phyloP scores from a whole-genome alignment of 2,113 vertebrate genomes.

The Sebastes fasciatus region DNA sequence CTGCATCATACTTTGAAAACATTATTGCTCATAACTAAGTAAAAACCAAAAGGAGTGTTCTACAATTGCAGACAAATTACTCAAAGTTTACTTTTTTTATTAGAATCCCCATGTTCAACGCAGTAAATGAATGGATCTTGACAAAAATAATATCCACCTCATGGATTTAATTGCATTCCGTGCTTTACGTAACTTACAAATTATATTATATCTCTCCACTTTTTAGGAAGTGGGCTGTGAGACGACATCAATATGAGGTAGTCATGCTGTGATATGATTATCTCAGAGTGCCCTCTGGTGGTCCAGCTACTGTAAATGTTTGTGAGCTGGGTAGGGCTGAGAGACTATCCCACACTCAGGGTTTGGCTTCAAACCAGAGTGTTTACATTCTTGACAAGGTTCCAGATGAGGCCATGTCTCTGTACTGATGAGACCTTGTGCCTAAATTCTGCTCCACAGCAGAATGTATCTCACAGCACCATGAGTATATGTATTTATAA shows the following conservation, averaged over 20 bases:
- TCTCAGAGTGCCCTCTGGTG: slow-evolving; percentile 74
- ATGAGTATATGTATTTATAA: slow-evolving; percentile 26
- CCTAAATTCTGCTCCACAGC: slow-evolving; percentile 10
- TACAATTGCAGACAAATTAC: neutral
- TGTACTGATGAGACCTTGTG: slow-evolving; percentile 19
- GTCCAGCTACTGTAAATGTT: slow-evolving; percentile 23
- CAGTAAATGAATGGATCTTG: slow-evolving; percentile 5
- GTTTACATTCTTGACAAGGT: slow-evolving; percentile 43
- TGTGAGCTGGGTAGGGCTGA: slow-evolving; percentile 23
- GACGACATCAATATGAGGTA: slow-evolving; percentile 7
- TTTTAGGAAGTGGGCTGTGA: slow-evolving; percentile 36
- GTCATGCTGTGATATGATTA: slow-evolving; percentile 25
- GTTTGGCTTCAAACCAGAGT: slow-evolving; percentile 30
- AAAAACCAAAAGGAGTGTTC: neutral
- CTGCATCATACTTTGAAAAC: slow-evolving; percentile 7
- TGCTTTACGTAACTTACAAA: slow-evolving; percentile 34
- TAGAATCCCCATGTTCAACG: slow-evolving; percentile 4
- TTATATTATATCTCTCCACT: slow-evolving; percentile 9
- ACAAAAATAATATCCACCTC: neutral
- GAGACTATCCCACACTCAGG: slow-evolving; percentile 8
- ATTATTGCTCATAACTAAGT: neutral
- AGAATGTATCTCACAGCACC: slow-evolving; percentile 10
- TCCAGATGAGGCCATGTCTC: slow-evolving; percentile 37
- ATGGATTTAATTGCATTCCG: slow-evolving; percentile 32
- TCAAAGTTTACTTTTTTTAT: slow-evolving; percentile 7